A percentile compares a stretch with the other conserved stretches of the same genome.
phyloP scores from a whole-genome alignment of 2,113 vertebrate species.

The Neodon shergylaensis region DNA sequence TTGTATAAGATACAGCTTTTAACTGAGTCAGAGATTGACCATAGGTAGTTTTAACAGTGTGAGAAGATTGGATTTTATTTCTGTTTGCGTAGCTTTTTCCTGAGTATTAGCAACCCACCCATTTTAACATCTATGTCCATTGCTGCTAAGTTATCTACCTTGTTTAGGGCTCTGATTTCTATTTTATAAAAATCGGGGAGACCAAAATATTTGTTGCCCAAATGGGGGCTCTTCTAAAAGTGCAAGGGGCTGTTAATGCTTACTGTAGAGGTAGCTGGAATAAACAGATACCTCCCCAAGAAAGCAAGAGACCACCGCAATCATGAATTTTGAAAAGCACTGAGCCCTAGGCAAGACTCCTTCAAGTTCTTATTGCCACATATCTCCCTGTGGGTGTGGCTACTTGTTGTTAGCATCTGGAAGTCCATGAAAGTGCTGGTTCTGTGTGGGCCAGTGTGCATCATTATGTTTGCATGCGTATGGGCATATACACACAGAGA shows the following conservation, averaged over 20 bases:
- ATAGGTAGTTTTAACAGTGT: neutral
- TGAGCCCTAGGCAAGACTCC: neutral
- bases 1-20: neutral
- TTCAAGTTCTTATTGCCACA: neutral
- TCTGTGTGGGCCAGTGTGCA: neutral
- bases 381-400: neutral
- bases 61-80: neutral
- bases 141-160: neutral
- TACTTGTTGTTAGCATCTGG: neutral
- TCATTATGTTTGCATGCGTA: neutral
- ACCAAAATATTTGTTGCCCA: neutral
- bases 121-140: neutral
- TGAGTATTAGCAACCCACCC: neutral
- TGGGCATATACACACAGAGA: neutral
- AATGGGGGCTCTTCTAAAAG: neutral
- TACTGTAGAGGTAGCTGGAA: neutral
- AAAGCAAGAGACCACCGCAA: neutral
- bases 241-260: neutral
- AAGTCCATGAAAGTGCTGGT: neutral
- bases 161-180: conserved; percentile 20
- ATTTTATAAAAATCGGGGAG: neutral
- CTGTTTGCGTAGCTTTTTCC: neutral
- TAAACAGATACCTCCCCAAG: neutral
- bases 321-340: neutral
- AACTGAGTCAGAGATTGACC: neutral